Base-by-base conservation (phyloP, 2,888 invertebrate species). In the Amiota mariae region DNA sequence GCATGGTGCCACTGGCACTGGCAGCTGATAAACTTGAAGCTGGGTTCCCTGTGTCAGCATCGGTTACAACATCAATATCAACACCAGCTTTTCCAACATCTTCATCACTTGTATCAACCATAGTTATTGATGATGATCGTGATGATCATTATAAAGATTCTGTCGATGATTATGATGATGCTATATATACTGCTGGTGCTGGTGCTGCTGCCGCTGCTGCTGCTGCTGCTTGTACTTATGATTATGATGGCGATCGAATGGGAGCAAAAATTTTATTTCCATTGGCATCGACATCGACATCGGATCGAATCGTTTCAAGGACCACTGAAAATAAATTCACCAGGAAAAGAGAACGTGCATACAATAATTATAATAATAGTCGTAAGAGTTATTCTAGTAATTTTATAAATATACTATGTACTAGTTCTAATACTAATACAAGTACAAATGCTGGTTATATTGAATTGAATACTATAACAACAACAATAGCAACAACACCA, bases 261-360 rank as follows among this genome's bases (percentile, higher is more conserved):
- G 36, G 36, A 36, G 36, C 36, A 6, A 36, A 36, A 36, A 6
- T 6, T 6, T 36, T 36, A 36, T 8, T 10, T 2, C 15, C 57
- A 18, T 13, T 9, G 15, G 70, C 71, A 49, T 66, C 36, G 47
- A 57, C 76, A 70, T 54, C 48, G 54, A 57, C 76, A 71, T 49
- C 76, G 36, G 36, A 36, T 36, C 36, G 36, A 75, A 77, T 76
- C 70, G 77, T 78, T 76, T 75, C 87, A 73, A 85, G 82, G 82
- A 86, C 82, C 80, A 84, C 86, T 82, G 85, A 84, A 75, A 89
- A 89, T 85, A 89, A 89, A 81, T 89, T 88, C 83, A 89, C 89
- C 78, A 88, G 89, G 79, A 89, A 88, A 80, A 85, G 89, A 84
- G 88, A 89, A 86, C 88, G 89, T 80, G 85, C 88, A 80, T 87